phyloP scores from a whole-genome alignment of 2,888 invertebrate genomes.

The Campaea margaritaria region DNA sequence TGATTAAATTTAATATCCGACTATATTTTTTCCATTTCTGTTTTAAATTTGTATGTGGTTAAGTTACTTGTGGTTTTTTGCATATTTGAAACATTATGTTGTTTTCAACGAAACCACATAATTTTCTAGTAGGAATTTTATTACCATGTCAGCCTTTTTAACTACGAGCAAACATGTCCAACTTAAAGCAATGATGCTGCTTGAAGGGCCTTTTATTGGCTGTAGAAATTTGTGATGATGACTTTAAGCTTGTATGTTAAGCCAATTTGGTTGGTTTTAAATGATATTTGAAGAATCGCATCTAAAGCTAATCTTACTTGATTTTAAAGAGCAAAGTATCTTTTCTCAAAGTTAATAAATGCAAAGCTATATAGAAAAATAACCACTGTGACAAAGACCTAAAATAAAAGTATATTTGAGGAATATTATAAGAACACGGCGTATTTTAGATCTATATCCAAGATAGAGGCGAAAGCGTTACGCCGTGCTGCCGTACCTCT shows the following conservation, averaged over 20 bases:
- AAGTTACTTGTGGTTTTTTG: background rate
- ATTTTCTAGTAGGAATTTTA: too few relatives aligned
- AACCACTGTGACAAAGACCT: conserved; percentile 14
- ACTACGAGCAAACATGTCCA: too few relatives aligned
- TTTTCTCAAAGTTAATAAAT: background rate
- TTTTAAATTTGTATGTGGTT: background rate
- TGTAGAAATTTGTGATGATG: too few relatives aligned
- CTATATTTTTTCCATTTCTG: background rate
- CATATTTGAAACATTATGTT: background rate
- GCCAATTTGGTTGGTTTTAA: too few relatives aligned
- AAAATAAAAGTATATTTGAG: conserved; percentile 15
- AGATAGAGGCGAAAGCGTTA: conserved; percentile 49
- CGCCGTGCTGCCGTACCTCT: conserved; percentile 45
- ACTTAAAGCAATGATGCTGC: too few relatives aligned
- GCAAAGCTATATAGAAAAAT: conserved; percentile 8
- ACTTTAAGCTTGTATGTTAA: too few relatives aligned
- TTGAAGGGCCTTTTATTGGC: too few relatives aligned
- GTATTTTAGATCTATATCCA: conserved; percentile 41
- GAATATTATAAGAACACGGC: conserved; percentile 20
- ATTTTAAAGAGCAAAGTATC: background rate
- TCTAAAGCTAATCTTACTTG: too few relatives aligned
- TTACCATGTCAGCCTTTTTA: too few relatives aligned
- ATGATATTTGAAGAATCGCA: too few relatives aligned
- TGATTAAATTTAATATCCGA: conserved; percentile 18
- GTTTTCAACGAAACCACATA: too few relatives aligned